phyloP scores from a whole-genome alignment of 2,797 vertebrate genomes.

The Falco berigora region DNA sequence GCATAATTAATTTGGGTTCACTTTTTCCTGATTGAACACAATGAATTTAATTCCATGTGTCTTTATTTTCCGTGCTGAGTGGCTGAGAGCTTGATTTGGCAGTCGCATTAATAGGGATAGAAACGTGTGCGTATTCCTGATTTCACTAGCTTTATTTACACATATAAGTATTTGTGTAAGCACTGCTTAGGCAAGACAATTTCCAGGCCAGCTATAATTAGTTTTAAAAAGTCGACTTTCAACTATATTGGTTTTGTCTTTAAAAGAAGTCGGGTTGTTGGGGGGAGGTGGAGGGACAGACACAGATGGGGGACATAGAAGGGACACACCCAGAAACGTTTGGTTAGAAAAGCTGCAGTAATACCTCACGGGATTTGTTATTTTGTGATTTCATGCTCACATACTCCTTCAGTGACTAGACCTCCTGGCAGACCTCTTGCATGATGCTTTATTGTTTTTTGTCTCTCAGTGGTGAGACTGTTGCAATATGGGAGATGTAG shows the following conservation, averaged over 20 bases:
- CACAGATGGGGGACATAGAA: not conserved
- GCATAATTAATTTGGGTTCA: conserved; percentile 36
- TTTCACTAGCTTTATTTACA: not conserved
- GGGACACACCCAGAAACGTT: not conserved
- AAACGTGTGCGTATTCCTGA: not conserved
- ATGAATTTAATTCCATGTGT: not conserved
- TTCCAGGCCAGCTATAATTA: not conserved
- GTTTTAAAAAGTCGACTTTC: not conserved
- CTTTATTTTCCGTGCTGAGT: not conserved
- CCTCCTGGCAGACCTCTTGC: not conserved
- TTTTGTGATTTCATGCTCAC: not conserved
- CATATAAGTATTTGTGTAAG: not conserved
- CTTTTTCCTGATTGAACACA: conserved; percentile 14
- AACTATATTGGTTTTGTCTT: not conserved
- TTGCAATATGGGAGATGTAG: not conserved
- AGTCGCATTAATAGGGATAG: not conserved
- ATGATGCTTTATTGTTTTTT: not conserved
- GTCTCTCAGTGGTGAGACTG: not conserved
- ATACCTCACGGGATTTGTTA: not conserved
- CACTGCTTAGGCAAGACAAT: not conserved
- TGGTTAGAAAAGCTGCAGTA: not conserved
- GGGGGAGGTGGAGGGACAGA: too few relatives aligned
- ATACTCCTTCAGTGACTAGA: not conserved
- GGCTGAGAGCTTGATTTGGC: not conserved
- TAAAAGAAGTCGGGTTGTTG: not conserved